Percentiles rank a stretch among this genome's conserved stretches.
Conservation (phyloP, 2,888 invertebrate species). For the Mesochorus sp. region DNA sequence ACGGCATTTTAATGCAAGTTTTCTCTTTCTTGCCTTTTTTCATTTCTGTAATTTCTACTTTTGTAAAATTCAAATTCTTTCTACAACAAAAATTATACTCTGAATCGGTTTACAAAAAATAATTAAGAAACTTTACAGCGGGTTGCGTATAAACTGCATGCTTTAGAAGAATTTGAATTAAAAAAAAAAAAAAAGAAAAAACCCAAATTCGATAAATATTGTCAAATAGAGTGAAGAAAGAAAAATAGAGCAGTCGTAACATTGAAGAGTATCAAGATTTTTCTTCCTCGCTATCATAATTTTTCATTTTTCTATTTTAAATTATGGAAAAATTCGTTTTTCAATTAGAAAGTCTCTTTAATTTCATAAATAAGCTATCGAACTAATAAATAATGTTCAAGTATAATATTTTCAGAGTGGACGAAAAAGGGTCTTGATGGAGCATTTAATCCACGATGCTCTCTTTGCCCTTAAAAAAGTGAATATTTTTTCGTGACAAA, state of each 20-base stretch:
- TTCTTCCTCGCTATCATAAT: conserved; percentile 2
- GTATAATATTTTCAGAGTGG: too few species aligned
- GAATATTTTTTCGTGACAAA: background rate
- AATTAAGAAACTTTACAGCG: conserved; percentile 26
- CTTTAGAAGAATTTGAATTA: background rate
- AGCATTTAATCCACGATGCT: background rate
- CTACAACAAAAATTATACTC: background rate
- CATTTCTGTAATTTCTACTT: background rate
- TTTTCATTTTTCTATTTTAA: background rate
- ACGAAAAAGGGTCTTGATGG: too few species aligned
- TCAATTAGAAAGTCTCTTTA: conserved; percentile 9
- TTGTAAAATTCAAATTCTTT: background rate
- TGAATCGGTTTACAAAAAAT: background rate
- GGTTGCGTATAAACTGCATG: conserved; percentile 8
- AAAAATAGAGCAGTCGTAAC: conserved; percentile 40
- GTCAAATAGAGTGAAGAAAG: conserved; percentile 24
- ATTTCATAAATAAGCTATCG: too few species aligned
- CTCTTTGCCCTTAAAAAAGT: background rate
- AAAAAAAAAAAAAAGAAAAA: background rate
- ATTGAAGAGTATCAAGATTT: conserved; percentile 1
- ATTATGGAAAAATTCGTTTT: background rate
- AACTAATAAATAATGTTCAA: too few species aligned
- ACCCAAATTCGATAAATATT: conserved; percentile 2
- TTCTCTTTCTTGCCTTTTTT: conserved; percentile 35
- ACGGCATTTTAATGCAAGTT: conserved; percentile 73